Conservation (phyloP, 1,140 invertebrate genomes). For the Ruditapes philippinarum region DNA sequence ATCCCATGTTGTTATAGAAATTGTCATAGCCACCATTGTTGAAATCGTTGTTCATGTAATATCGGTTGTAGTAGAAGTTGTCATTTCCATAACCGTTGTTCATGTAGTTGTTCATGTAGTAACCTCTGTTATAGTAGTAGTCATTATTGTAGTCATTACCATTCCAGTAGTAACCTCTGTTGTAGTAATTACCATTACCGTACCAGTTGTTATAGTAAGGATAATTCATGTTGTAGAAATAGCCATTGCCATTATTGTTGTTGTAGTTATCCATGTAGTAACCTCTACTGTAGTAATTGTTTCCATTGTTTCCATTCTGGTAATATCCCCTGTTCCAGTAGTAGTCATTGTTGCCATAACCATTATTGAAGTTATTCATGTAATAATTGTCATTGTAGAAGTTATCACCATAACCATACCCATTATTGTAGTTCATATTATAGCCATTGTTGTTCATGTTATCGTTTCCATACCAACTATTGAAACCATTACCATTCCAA, state of each 20-base stretch:
- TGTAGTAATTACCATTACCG: background rate
- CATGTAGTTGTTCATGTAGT: background rate
- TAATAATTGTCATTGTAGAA: background rate
- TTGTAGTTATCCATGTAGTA: constrained; percentile 19
- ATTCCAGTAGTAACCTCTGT: background rate
- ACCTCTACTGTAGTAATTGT: background rate
- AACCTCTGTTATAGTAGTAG: background rate
- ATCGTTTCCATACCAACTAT: background rate
- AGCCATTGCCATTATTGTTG: background rate
- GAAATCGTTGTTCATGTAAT: background rate
- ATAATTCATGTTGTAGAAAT: background rate
- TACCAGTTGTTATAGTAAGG: constrained; percentile 3
- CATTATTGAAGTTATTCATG: background rate
- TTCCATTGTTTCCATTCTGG: background rate
- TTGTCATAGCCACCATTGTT: background rate
- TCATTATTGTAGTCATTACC: background rate
- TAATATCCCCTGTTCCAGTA: background rate
- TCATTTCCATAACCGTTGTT: background rate
- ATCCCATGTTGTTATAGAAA: too few species aligned
- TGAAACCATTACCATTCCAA: background rate
- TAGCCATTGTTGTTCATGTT: background rate
- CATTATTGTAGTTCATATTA: background rate
- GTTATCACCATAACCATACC: background rate
- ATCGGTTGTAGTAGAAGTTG: background rate
- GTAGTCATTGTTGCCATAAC: background rate